Evolutionary conservation across 2,888 invertebrate species (phyloP).

Genomic region (Chromoteleia sp.): DNA sequence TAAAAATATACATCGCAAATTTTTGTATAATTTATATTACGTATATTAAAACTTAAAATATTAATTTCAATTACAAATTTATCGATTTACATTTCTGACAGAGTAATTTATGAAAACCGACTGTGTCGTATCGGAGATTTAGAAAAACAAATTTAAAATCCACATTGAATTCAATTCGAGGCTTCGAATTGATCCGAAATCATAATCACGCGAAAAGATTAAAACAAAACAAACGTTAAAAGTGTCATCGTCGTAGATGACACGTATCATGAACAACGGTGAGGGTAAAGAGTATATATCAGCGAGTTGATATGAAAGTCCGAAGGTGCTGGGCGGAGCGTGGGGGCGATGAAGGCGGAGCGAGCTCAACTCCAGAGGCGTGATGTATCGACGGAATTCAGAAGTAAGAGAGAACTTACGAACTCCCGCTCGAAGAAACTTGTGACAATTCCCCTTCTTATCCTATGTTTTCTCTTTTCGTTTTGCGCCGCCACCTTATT

Average conservation of each 20-base stretch:
- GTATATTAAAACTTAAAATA: too few species aligned
- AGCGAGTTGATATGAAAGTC: conserved; percentile 68
- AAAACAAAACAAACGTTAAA: conserved; percentile 5
- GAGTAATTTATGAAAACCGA: too few species aligned
- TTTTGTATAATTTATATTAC: too few species aligned
- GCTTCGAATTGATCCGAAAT: not conserved
- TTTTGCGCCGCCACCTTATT: conserved; percentile 65
- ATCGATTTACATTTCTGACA: too few species aligned
- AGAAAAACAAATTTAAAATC: too few species aligned
- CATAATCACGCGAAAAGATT: not conserved
- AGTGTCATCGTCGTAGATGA: conserved; percentile 42
- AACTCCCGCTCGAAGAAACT: conserved; percentile 74
- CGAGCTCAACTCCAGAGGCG: conserved; percentile 80
- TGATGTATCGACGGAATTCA: conserved; percentile 83
- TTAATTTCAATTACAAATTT: too few species aligned
- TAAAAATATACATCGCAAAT: too few species aligned
- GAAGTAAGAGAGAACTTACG: conserved; percentile 77
- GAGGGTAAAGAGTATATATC: conserved; percentile 63
- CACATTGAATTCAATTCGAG: too few species aligned
- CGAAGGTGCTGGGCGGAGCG: conserved; percentile 79
- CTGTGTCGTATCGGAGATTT: too few species aligned
- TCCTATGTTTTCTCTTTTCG: conserved; percentile 53
- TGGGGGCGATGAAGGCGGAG: conserved; percentile 80
- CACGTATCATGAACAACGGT: conserved; percentile 42
- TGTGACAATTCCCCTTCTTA: conserved; percentile 71